phyloP scores from a whole-genome alignment of 2,888 invertebrate species.

The Erebia ligea region DNA sequence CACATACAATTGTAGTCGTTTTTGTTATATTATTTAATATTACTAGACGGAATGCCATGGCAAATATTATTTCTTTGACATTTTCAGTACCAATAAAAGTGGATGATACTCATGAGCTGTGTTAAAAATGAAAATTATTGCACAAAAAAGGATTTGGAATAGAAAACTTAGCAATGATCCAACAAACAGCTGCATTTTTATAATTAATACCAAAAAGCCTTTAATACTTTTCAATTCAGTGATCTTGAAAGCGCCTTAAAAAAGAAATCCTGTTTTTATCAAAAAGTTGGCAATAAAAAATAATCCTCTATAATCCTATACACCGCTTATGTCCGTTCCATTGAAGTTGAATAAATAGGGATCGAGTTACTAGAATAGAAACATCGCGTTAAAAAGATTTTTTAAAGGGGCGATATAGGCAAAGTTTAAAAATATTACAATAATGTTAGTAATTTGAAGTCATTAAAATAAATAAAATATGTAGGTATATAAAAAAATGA shows the following conservation, averaged over 20 bases:
- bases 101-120: too few species aligned
- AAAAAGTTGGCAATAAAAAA: conserved; percentile 27
- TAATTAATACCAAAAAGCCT: neutral
- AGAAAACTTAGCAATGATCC: neutral
- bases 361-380: conserved; percentile 49
- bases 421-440: too few species aligned
- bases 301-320: conserved; percentile 37
- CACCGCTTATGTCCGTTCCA: conserved; percentile 40
- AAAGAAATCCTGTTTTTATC: conserved; percentile 11
- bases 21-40: too few species aligned
- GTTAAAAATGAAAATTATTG: too few species aligned
- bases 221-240: conserved; percentile 15
- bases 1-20: too few species aligned
- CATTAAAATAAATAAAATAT: too few species aligned
- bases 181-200: conserved; percentile 1
- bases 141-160: too few species aligned
- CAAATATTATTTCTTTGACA: too few species aligned
- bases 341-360: conserved; percentile 43
- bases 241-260: neutral
- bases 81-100: too few species aligned
- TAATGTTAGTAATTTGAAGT: too few species aligned
- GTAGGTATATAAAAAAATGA: too few species aligned
- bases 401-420: neutral
- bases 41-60: too few species aligned
- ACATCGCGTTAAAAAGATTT: conserved; percentile 31